phyloP scores from a whole-genome alignment of 2,113 vertebrate species.

The Dicrurus megarhynchus region DNA sequence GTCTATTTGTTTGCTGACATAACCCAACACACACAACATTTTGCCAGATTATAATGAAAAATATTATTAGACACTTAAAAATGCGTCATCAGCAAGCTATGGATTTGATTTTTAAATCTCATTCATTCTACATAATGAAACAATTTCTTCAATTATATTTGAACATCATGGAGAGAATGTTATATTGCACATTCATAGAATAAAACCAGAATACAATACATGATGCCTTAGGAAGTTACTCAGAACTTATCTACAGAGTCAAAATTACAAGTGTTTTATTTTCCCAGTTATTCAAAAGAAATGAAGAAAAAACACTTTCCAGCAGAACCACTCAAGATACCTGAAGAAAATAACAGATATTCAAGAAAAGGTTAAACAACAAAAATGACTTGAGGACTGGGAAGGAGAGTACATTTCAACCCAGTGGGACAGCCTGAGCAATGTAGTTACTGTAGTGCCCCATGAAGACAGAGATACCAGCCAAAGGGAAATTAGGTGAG shows the following conservation, averaged over 20 bases:
- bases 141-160: neutral
- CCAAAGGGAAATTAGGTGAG: neutral
- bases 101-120: neutral
- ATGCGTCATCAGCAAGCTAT: neutral
- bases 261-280: neutral
- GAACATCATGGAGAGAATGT: neutral
- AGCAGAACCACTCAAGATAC: neutral
- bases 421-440: neutral
- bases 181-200: neutral
- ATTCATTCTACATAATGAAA: neutral
- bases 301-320: neutral
- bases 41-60: neutral
- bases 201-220: neutral
- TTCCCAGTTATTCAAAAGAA: neutral
- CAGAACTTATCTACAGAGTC: neutral
- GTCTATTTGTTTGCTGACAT: neutral
- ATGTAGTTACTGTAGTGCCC: neutral
- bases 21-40: neutral
- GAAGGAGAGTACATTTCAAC: neutral
- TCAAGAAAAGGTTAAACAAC: neutral
- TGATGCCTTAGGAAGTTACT: neutral
- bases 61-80: neutral
- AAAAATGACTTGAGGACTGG: neutral
- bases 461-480: neutral
- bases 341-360: neutral